phyloP scores from a whole-genome alignment of 2,797 vertebrate species.

The Amphiprion clarkii region DNA sequence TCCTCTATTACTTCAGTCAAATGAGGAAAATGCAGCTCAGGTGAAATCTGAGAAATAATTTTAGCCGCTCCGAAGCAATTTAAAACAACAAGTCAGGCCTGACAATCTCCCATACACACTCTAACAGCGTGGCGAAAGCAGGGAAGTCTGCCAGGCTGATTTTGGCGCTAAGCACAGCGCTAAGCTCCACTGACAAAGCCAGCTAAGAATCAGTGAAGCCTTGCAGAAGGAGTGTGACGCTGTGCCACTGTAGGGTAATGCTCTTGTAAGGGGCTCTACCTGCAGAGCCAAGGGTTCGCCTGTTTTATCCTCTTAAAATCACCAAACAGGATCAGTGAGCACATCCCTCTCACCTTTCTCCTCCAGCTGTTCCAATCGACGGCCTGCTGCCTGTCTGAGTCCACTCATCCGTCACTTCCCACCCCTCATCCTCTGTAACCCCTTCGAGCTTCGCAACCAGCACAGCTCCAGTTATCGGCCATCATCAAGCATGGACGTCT shows the following conservation, averaged over 20 bases:
- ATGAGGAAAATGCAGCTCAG: constrained; percentile 51
- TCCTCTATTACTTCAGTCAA: constrained; percentile 39
- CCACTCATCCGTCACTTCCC: constrained; percentile 44
- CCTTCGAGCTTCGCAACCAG: constrained; percentile 9
- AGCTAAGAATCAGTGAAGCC: constrained; percentile 72
- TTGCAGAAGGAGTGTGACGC: constrained; percentile 59
- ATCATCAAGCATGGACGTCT: constrained; percentile 47
- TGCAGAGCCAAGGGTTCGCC: constrained; percentile 56
- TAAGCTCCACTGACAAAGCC: constrained; percentile 74
- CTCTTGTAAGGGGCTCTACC: constrained; percentile 65
- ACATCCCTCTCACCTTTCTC: constrained; percentile 51
- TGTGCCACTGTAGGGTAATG: constrained; percentile 59
- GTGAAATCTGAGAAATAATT: constrained; percentile 65
- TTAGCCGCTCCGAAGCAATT: constrained; percentile 52
- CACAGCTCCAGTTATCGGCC: constrained; percentile 30
- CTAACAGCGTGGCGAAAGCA: constrained; percentile 51
- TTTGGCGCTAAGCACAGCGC: constrained; percentile 55
- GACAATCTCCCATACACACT: constrained; percentile 56
- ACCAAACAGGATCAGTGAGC: constrained; percentile 58
- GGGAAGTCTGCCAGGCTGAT: constrained; percentile 66
- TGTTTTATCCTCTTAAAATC: constrained; percentile 69
- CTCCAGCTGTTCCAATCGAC: constrained; percentile 49
- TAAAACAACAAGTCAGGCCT: constrained; percentile 56
- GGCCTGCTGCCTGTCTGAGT: constrained; percentile 35
- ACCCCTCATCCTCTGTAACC: constrained; percentile 42